Base-by-base conservation (phyloP, 2,113 vertebrate species). In the Solea senegalensis region DNA sequence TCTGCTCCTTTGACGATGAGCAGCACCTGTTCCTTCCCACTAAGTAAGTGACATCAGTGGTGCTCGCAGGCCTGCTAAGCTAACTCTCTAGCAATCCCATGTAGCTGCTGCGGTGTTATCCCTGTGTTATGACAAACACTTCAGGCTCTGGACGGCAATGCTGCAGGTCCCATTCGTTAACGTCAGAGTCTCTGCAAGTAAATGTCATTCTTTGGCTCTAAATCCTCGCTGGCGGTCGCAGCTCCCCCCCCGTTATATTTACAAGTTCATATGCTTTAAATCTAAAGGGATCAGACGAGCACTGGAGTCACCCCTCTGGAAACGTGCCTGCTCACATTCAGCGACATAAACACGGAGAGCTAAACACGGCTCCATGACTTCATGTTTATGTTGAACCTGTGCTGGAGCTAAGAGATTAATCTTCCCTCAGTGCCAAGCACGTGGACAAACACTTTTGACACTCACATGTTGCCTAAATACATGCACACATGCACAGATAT, bases 1-100 rank as follows among this genome's bases (percentile, higher is more conserved):
- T 21, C 21, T 82, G 69, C 69, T 51, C 39, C 75, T 74, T 57
- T 76, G 62, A 78, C 75, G 75, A 68, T 61, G 67, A 28, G 48
- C 74, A 80, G 73, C 89, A 91, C 85, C 89, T 91, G 89, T 90
- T 87, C 76, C 76, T 62, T 63, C 65, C 28, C 12, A 26, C 73
- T 69, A 57, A 80, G 55, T 62, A 53, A 77, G 69, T 86, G 84
- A 86, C 75, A 76, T 87, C 84, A 83, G 15, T 43, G 45, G 3
- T 28, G 40, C 54, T 58, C 0, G 13, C 50, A 8, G 75, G 65
- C 45, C 45, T 48, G 4, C 75, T 43, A 68, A 34, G 78, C 62
- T 55, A 40, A 67, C 34, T 7, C 7, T 53, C 26, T 66, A 77
- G 72, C 54, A 0, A 12, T 4, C 10, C 28, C 48, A 51, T 6